Conservation (phyloP, 2,113 vertebrate genomes). For the Triplophysa rosa region DNA sequence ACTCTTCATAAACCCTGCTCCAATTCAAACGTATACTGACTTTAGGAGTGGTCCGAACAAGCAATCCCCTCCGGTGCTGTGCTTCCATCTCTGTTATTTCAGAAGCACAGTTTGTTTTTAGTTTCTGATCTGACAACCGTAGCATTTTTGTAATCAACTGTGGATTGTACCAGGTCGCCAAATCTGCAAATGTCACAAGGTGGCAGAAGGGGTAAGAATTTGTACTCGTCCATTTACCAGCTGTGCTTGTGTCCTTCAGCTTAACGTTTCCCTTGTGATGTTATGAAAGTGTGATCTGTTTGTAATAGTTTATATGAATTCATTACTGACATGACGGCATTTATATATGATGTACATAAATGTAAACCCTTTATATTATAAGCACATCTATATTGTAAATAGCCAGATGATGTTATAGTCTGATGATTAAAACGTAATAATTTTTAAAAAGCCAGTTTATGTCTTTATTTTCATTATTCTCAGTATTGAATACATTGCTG, state of each 20-base stretch:
- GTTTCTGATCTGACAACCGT: background rate
- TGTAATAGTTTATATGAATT: constrained; percentile 61
- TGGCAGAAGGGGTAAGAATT: constrained; percentile 41
- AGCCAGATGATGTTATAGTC: constrained; percentile 71
- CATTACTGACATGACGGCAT: constrained; percentile 70
- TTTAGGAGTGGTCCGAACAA: too few species aligned
- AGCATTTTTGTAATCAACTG: background rate
- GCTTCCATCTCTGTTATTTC: background rate
- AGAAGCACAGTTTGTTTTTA: background rate
- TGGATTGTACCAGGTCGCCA: constrained; percentile 6
- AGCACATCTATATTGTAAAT: constrained; percentile 80
- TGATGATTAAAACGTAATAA: constrained; percentile 71
- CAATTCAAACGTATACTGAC: constrained; percentile 2
- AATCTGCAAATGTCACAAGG: constrained; percentile 13
- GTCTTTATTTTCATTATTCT: constrained; percentile 75
- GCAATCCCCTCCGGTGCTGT: background rate
- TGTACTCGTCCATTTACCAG: constrained; percentile 54
- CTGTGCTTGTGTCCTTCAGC: constrained; percentile 52
- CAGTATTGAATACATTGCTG: constrained; percentile 76
- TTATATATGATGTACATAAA: constrained; percentile 81
- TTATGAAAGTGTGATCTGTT: constrained; percentile 63
- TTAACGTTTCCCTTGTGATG: constrained; percentile 61
- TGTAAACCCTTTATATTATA: constrained; percentile 79
- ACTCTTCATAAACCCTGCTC: background rate
- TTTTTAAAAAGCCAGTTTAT: constrained; percentile 74